phyloP scores from a whole-genome alignment of 2,888 invertebrate species.

The Seira ritae region DNA sequence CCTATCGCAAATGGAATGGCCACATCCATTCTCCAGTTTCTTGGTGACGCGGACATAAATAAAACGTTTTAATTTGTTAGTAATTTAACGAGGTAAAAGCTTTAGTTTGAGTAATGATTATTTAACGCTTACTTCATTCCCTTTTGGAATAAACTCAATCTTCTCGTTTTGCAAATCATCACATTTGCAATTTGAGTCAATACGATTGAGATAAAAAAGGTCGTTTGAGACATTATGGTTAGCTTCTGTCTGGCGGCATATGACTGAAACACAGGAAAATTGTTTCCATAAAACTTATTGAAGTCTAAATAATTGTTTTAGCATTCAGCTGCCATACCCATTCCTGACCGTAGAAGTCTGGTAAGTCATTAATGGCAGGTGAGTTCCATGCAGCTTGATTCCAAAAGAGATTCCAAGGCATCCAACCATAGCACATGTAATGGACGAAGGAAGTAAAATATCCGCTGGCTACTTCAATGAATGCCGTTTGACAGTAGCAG shows the following conservation, averaged over 20 bases:
- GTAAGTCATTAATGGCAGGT: constrained; percentile 66
- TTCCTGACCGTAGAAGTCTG: constrained; percentile 71
- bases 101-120: no score
- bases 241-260: constrained; percentile 62
- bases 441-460: constrained; percentile 68
- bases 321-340: no score
- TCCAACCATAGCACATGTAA: constrained; percentile 68
- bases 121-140: constrained; percentile 75
- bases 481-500: constrained; percentile 69
- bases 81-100: no score
- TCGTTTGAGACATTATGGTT: constrained; percentile 65
- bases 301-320: neutral
- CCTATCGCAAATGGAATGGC: constrained; percentile 66
- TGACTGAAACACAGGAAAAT: constrained; percentile 31
- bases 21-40: constrained; percentile 72
- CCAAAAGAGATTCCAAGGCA: constrained; percentile 57
- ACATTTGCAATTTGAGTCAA: constrained; percentile 70
- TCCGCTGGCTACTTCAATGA: constrained; percentile 66
- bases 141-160: constrained; percentile 68
- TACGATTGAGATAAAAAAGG: constrained; percentile 71
- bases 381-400: constrained; percentile 61
- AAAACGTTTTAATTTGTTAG: no score
- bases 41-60: constrained; percentile 35
- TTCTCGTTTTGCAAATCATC: constrained; percentile 68
- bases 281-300: no score